A percentile compares a stretch with the other conserved stretches of the same genome.
These are phyloP conservation scores for Drosophila putrida DNA, from an alignment of 2,888 invertebrate genomes.

Conservation along the genomic window DNA sequence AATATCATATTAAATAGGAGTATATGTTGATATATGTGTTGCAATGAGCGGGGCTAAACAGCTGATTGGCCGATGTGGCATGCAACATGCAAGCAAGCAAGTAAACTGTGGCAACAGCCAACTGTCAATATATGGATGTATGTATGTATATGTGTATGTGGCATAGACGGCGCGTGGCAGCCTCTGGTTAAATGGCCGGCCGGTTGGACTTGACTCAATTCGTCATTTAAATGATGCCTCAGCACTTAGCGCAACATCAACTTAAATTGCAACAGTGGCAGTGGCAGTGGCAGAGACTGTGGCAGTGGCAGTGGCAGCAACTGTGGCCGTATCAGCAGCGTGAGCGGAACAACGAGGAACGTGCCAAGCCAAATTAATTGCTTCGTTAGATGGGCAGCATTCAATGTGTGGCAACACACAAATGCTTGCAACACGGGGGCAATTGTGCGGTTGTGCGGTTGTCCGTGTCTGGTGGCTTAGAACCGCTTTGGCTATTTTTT, in stretches of 20 bases:
- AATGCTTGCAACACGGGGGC: neutral
- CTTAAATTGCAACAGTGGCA: constrained; percentile 65
- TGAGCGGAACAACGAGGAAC: constrained; percentile 56
- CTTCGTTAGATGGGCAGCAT: constrained; percentile 73
- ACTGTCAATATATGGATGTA: neutral
- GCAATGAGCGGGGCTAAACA: constrained; percentile 18
- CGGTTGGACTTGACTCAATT: constrained; percentile 72
- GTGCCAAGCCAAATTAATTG: constrained; percentile 79
- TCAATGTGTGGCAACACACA: constrained; percentile 29
- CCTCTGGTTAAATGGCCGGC: constrained; percentile 18
- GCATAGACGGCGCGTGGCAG: constrained; percentile 30
- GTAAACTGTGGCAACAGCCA: neutral
- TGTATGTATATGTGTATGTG: constrained; percentile 28
- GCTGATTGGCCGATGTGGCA: constrained; percentile 12
- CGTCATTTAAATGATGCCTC: constrained; percentile 76
- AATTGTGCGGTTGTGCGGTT: neutral
- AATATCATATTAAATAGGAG: constrained; percentile 17
- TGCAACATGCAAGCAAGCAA: no score
- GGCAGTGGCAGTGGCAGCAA: constrained; percentile 25
- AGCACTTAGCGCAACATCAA: constrained; percentile 78
- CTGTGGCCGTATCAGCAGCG: constrained; percentile 12
- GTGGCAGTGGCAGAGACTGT: constrained; percentile 2
- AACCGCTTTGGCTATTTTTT: constrained; percentile 69
- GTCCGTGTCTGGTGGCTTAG: constrained; percentile 22
- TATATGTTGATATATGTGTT: constrained; percentile 19